Evolutionary conservation across 2,113 vertebrate genomes (phyloP).

Genomic region (Tetrao urogallus): DNA sequence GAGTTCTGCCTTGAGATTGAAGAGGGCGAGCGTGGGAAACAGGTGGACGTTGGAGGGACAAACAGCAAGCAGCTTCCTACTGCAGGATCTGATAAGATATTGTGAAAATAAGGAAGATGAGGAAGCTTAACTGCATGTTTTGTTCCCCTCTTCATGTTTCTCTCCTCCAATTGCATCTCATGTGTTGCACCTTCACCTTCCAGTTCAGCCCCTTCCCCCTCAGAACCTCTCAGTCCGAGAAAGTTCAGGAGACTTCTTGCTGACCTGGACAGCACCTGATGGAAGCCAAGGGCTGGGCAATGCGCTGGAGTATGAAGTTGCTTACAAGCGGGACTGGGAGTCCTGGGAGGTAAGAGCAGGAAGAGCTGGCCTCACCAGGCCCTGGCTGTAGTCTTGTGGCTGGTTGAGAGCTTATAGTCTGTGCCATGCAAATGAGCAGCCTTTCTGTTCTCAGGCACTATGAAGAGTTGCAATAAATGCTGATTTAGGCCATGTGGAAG

Average conservation of each 20-base stretch:
- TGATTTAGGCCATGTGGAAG: not conserved
- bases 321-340: conserved; percentile 69
- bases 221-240: conserved; percentile 35
- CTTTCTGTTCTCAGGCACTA: not conserved
- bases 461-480: not conserved
- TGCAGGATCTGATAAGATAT: not conserved
- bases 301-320: conserved; percentile 73
- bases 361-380: not conserved
- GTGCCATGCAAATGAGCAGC: not conserved
- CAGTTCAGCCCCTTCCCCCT: conserved; percentile 74
- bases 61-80: not conserved
- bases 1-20: not conserved
- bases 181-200: not conserved
- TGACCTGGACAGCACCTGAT: conserved; percentile 63
- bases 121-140: not conserved
- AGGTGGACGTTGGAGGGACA: not conserved
- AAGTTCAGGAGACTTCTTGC: conserved; percentile 22
- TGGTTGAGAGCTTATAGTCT: not conserved
- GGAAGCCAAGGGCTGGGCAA: conserved; percentile 1
- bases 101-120: not conserved
- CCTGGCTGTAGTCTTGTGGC: not conserved
- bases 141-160: not conserved
- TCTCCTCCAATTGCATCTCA: not conserved
- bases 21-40: not conserved
- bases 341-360: conserved; percentile 76